Percentiles rank a stretch among this genome's conserved stretches.
These are phyloP conservation scores for Tinea trinotella DNA, from an alignment of 2,888 invertebrate species.

Conservation along the genomic window DNA sequence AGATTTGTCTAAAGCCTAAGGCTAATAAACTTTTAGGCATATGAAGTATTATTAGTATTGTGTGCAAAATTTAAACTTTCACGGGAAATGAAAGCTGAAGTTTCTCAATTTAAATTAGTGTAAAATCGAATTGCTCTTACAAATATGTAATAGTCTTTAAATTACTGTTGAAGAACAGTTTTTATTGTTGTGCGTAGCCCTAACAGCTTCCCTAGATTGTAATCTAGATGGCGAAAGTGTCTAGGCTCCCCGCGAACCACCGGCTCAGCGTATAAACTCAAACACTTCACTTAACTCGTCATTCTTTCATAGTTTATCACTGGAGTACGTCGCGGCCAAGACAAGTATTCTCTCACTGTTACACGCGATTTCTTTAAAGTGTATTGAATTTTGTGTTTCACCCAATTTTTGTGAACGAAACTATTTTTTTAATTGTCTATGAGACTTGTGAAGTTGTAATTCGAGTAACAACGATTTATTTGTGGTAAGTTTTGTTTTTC, in stretches of 20 bases:
- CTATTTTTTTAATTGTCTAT: conserved; percentile 21
- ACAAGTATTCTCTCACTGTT: neutral
- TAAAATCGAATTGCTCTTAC: no score
- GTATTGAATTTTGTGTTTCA: conserved; percentile 20
- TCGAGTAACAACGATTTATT: neutral
- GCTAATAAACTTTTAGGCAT: no score
- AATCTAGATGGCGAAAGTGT: conserved; percentile 50
- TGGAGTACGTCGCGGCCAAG: neutral
- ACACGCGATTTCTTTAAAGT: conserved; percentile 12
- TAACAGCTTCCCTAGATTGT: conserved; percentile 25
- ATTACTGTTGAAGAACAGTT: no score
- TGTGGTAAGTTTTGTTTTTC: conserved; percentile 17
- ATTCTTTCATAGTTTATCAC: neutral
- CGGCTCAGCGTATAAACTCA: conserved; percentile 47
- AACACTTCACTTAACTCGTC: conserved; percentile 26
- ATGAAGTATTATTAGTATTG: no score
- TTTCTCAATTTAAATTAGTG: no score
- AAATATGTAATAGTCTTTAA: no score
- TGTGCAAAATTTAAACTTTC: no score
- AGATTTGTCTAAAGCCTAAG: no score
- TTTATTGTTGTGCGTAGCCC: no score
- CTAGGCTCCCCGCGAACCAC: conserved; percentile 33
- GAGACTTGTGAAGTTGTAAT: conserved; percentile 13
- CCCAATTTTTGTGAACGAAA: conserved; percentile 23
- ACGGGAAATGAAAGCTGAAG: no score